phyloP scores from a whole-genome alignment of 2,888 invertebrate genomes.

The Phorcus lineatus region DNA sequence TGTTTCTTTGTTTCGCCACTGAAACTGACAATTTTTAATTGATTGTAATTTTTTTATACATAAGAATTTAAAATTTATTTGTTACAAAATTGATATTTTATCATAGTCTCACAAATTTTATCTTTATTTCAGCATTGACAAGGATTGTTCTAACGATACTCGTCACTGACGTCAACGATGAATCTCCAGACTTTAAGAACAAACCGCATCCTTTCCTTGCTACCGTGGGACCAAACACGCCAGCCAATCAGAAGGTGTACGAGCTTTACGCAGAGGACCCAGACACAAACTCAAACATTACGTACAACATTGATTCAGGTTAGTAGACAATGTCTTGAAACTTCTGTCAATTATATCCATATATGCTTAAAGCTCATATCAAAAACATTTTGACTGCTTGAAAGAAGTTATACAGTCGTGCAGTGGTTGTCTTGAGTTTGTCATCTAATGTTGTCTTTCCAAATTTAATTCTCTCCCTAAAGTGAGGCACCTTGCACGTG shows the following conservation, averaged over 20 bases:
- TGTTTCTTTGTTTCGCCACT: too few relatives aligned
- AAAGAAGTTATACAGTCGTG: too few relatives aligned
- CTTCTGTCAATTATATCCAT: neutral
- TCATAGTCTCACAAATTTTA: neutral
- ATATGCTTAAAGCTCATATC: neutral
- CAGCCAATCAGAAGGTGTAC: conserved; percentile 95
- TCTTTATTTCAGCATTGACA: conserved; percentile 48
- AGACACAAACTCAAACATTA: conserved; percentile 88
- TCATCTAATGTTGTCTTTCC: too few relatives aligned
- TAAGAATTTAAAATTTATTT: neutral
- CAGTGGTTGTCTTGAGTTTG: too few relatives aligned
- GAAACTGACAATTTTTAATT: too few relatives aligned
- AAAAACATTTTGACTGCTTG: too few relatives aligned
- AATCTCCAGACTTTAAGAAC: conserved; percentile 97
- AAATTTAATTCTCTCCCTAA: too few relatives aligned
- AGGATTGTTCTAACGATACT: conserved; percentile 86
- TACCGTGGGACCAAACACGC: conserved; percentile 95
- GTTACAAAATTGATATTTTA: too few relatives aligned
- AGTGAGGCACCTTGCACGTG: too few relatives aligned
- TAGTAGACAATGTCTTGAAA: neutral
- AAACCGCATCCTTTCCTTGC: conserved; percentile 97
- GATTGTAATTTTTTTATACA: too few relatives aligned
- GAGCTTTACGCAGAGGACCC: conserved; percentile 98
- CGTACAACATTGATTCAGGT: conserved; percentile 59
- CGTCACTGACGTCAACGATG: conserved; percentile 97